A percentile compares a stretch with the other conserved stretches of the same genome.
Evolutionary conservation across 2,888 invertebrate genomes (phyloP).

Genomic region (Drosophila buzzatii): DNA sequence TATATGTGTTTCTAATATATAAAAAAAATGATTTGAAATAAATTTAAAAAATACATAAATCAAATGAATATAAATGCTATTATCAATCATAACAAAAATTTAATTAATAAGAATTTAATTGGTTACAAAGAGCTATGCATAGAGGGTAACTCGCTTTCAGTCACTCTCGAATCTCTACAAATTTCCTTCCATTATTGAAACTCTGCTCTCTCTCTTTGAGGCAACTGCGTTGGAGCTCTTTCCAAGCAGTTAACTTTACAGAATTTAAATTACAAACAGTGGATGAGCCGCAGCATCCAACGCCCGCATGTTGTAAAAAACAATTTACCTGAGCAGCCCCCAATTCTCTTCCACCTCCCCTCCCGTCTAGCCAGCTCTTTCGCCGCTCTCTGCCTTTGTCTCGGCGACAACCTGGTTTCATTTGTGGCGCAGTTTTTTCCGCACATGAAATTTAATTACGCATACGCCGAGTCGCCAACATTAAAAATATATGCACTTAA

Average conservation of each 20-base stretch:
- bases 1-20: too few relatives aligned
- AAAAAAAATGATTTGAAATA: too few relatives aligned
- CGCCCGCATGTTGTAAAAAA: constrained; percentile 20
- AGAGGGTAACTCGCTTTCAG: neutral
- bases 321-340: constrained; percentile 19
- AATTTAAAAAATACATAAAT: too few relatives aligned
- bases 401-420: constrained; percentile 58
- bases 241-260: constrained; percentile 65
- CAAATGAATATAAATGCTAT: too few relatives aligned
- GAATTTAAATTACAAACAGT: constrained; percentile 38
- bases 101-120: too few relatives aligned
- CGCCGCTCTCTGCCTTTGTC: neutral
- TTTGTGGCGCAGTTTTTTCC: constrained; percentile 34
- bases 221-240: constrained; percentile 17
- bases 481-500: constrained; percentile 36
- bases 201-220: neutral
- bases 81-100: too few relatives aligned
- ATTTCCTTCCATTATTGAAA: neutral
- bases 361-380: neutral
- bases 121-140: neutral
- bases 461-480: constrained; percentile 53
- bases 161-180: neutral
- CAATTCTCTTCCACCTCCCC: neutral
- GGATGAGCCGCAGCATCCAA: constrained; percentile 3
- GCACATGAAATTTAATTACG: constrained; percentile 75